A percentile compares a stretch with the other conserved stretches of the same genome.
These are phyloP conservation scores for Potamarius usumacintae DNA, from an alignment of 2,113 vertebrate genomes.

Conservation along the genomic window DNA sequence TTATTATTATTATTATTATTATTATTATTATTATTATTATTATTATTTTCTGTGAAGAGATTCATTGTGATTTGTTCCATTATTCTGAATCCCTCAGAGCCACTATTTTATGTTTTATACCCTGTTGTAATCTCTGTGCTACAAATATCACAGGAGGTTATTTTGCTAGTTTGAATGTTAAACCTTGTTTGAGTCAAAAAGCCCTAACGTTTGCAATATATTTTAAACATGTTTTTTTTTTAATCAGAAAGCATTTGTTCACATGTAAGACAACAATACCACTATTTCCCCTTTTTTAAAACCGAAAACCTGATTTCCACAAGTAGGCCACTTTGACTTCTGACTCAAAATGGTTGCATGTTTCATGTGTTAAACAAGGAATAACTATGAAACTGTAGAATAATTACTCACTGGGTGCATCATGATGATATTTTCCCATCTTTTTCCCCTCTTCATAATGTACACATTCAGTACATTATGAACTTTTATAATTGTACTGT, in stretches of 20 bases:
- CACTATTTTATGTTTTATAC: not conserved
- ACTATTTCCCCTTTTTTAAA: not conserved
- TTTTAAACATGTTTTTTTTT: not conserved
- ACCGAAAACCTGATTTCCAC: not conserved
- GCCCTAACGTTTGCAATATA: not conserved
- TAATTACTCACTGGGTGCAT: not conserved
- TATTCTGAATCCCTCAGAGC: not conserved
- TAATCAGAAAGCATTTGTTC: not conserved
- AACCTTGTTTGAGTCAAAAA: not conserved
- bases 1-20: not conserved
- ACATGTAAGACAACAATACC: not conserved
- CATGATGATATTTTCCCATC: not conserved
- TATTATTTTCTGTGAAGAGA: not conserved
- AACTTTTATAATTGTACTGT: slow-evolving; percentile 84
- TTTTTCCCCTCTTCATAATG: not conserved
- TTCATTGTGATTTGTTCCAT: not conserved
- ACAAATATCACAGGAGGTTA: not conserved
- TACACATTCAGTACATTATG: slow-evolving; percentile 79
- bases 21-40: not conserved
- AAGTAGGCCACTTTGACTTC: not conserved
- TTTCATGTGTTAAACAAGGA: not conserved
- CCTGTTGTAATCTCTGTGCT: not conserved
- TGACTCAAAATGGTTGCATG: not conserved
- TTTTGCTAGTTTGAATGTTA: not conserved
- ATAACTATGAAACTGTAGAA: not conserved